These are phyloP conservation scores for Ploceus nigricollis DNA, from an alignment of 2,113 vertebrate genomes.

Conservation along the genomic window DNA sequence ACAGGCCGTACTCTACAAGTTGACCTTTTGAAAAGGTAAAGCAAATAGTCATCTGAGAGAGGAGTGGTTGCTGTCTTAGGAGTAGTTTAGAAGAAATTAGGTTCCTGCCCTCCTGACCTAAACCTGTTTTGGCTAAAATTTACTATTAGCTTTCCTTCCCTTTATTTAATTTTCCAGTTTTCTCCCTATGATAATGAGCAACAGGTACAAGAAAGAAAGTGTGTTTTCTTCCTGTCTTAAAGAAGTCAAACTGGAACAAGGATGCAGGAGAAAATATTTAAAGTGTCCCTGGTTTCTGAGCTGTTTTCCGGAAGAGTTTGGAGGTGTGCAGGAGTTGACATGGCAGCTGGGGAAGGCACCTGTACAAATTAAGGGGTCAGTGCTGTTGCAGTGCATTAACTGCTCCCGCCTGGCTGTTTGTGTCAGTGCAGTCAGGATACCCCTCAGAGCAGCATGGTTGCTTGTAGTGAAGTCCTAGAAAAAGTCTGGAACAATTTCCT, in stretches of 20 bases:
- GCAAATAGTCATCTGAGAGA: neutral
- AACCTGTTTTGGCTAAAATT: neutral
- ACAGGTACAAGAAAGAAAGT: neutral
- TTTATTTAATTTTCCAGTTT: neutral
- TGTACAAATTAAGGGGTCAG: neutral
- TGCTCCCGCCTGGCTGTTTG: neutral
- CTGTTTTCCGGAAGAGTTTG: neutral
- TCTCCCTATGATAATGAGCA: neutral
- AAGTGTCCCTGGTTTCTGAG: neutral
- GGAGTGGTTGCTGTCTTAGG: neutral
- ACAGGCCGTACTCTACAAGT: neutral
- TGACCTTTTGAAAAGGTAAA: constrained; percentile 23
- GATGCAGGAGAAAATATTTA: neutral
- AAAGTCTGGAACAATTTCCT: neutral
- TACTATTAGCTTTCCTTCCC: neutral
- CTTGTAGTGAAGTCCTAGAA: neutral
- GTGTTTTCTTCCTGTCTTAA: neutral
- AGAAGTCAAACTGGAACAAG: neutral
- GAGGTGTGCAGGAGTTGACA: neutral
- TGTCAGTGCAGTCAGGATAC: neutral
- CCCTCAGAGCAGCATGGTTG: neutral
- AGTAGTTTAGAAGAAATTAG: neutral
- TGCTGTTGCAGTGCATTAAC: neutral
- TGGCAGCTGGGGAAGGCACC: neutral
- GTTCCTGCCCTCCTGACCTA: neutral